Percentiles rank a stretch among this genome's conserved stretches.
Conservation (phyloP, 2,888 invertebrate genomes). For the Enchytraeus crypticus region DNA sequence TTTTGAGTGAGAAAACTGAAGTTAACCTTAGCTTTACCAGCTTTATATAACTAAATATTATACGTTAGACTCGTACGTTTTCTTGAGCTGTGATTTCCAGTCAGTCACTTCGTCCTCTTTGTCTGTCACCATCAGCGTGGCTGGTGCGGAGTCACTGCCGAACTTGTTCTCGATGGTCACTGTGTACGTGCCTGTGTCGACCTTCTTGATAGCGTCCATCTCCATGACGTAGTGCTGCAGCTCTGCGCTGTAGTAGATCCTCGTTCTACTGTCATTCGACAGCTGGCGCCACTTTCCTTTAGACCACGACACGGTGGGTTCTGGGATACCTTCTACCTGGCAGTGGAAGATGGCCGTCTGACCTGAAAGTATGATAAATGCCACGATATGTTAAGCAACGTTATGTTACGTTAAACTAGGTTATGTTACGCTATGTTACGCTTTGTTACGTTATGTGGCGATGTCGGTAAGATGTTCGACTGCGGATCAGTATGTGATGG, state of each 20-base stretch:
- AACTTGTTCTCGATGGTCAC: constrained; percentile 45
- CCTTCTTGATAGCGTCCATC: constrained; percentile 38
- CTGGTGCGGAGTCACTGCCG: constrained; percentile 41
- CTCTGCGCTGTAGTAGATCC: constrained; percentile 37
- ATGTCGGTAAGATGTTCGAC: too few species aligned
- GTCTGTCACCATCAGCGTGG: constrained; percentile 46
- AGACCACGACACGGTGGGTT: constrained; percentile 44
- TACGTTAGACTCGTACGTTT: too few species aligned
- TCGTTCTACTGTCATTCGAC: constrained; percentile 35
- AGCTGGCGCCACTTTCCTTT: constrained; percentile 48
- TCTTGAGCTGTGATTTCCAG: constrained; percentile 44
- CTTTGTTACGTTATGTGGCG: too few species aligned
- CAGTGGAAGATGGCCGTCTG: constrained; percentile 43
- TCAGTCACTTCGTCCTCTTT: constrained; percentile 44
- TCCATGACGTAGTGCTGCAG: constrained; percentile 40
- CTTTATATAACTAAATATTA: too few species aligned
- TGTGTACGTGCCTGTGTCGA: constrained; percentile 47
- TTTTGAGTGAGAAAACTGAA: too few species aligned
- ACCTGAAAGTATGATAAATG: constrained; percentile 26
- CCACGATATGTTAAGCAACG: too few species aligned
- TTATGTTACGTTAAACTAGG: too few species aligned
- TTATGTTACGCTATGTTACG: too few species aligned
- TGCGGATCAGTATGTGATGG: too few species aligned
- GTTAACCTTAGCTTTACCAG: too few species aligned
- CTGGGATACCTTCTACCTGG: constrained; percentile 42